Conservation (phyloP, 2,888 invertebrate species). For the Halictus quadricinctus region DNA sequence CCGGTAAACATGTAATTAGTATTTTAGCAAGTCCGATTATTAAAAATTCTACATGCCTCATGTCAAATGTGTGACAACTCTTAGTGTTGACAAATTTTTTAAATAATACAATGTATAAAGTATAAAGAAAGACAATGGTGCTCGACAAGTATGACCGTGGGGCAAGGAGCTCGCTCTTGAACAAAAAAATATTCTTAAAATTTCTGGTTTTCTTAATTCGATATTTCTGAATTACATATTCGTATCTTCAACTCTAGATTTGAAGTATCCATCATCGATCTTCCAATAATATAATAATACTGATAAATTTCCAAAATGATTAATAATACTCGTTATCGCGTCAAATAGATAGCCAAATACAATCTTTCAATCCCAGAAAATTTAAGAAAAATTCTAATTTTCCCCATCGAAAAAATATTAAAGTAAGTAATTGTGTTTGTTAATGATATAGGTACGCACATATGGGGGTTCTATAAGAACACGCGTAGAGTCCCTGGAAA, state of each 20-base stretch:
- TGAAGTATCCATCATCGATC: background rate
- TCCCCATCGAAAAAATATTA: conserved; percentile 11
- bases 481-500: conserved; percentile 90
- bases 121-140: conserved; percentile 46
- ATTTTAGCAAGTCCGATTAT: conserved; percentile 11
- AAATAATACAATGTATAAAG: conserved; percentile 24
- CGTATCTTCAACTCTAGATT: background rate
- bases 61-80: conserved; percentile 41
- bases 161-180: conserved; percentile 78
- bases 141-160: conserved; percentile 74
- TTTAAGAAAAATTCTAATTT: conserved; percentile 63
- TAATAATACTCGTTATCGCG: background rate
- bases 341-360: background rate
- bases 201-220: conserved; percentile 60
- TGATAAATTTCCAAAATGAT: background rate
- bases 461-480: conserved; percentile 92
- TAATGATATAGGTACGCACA: conserved; percentile 85
- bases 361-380: conserved; percentile 64
- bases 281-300: background rate
- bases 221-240: background rate
- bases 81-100: conserved; percentile 42
- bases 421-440: conserved; percentile 51
- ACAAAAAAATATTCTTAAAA: conserved; percentile 66
- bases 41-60: conserved; percentile 41
- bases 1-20: conserved; percentile 22